Conservation (phyloP, 2,888 invertebrate species). For the Nomada fucata region DNA sequence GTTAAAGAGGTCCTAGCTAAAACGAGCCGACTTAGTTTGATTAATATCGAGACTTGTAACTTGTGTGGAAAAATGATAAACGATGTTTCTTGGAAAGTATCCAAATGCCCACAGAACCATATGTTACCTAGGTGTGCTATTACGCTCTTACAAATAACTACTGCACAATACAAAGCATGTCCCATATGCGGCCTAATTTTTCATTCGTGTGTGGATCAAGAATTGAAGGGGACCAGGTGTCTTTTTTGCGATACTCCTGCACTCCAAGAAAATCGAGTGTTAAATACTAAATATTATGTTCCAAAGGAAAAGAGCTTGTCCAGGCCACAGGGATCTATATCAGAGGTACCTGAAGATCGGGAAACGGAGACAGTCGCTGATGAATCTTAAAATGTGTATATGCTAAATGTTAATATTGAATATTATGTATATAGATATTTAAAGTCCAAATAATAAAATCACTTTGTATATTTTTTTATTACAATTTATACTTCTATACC, state of each 20-base stretch:
- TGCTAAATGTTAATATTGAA: background rate
- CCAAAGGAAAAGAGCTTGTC: constrained; percentile 56
- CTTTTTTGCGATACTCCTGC: constrained; percentile 79
- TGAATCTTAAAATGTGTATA: constrained; percentile 16
- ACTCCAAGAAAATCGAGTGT: constrained; percentile 69
- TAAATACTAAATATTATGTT: constrained; percentile 15
- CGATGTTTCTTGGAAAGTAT: constrained; percentile 76
- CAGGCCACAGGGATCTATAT: background rate
- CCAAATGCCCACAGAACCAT: constrained; percentile 77
- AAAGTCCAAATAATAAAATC: background rate
- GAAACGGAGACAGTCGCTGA: constrained; percentile 7
- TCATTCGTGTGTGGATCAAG: constrained; percentile 77
- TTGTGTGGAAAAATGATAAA: constrained; percentile 75
- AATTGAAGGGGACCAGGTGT: constrained; percentile 74
- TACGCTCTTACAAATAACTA: constrained; percentile 79
- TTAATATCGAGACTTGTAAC: constrained; percentile 74
- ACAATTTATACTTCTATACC: no score
- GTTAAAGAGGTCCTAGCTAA: constrained; percentile 66
- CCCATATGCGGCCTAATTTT: constrained; percentile 77
- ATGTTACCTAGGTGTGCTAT: constrained; percentile 79
- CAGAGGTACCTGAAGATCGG: constrained; percentile 12
- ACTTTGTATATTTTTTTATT: background rate
- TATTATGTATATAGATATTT: background rate
- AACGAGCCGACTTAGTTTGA: constrained; percentile 56
- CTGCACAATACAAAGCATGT: constrained; percentile 74